A percentile compares a stretch with the other conserved stretches of the same genome.
Evolutionary conservation across 64 coral and sea anemone genomes (phyloP).

Genomic region (Dendrophyllia cribrosa): DNA sequence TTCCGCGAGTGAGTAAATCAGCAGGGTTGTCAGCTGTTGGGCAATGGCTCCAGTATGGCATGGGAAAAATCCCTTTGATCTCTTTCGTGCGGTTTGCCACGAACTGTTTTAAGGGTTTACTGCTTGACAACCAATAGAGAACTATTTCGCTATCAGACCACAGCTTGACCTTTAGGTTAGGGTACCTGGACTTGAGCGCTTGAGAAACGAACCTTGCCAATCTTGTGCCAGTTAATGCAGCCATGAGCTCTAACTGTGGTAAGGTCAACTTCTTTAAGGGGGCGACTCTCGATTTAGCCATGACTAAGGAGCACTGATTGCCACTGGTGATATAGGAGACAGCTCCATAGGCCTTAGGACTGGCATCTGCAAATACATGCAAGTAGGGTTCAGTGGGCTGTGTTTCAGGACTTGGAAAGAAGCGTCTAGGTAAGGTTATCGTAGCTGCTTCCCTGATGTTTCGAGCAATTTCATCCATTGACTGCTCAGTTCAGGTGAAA

Average conservation of each 20-base stretch:
- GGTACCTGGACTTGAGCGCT: background rate
- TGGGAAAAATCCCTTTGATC: conserved; percentile 29
- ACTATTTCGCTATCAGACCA: conserved; percentile 87
- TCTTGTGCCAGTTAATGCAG: conserved; percentile 39
- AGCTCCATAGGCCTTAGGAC: conserved; percentile 55
- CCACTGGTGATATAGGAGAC: conserved; percentile 29
- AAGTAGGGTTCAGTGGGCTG: background rate
- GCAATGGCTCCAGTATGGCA: conserved; percentile 33
- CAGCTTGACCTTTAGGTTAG: background rate
- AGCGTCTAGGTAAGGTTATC: conserved; percentile 41
- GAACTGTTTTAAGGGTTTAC: conserved; percentile 58
- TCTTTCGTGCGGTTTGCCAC: conserved; percentile 54
- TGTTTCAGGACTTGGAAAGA: background rate
- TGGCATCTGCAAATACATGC: conserved; percentile 53
- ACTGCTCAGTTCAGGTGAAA: conserved; percentile 12
- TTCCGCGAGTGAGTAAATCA: conserved; percentile 34
- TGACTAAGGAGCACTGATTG: conserved; percentile 50
- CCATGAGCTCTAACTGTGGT: conserved; percentile 72
- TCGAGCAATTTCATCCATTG: conserved; percentile 26
- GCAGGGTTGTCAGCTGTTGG: conserved; percentile 66
- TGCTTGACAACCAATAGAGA: conserved; percentile 62
- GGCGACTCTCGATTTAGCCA: conserved; percentile 66
- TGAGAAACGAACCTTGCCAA: conserved; percentile 22
- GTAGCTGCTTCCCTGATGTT: background rate
- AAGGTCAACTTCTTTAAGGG: conserved; percentile 64